phyloP scores from a whole-genome alignment of 1,140 invertebrate genomes.

The Bombus cullumanus region DNA sequence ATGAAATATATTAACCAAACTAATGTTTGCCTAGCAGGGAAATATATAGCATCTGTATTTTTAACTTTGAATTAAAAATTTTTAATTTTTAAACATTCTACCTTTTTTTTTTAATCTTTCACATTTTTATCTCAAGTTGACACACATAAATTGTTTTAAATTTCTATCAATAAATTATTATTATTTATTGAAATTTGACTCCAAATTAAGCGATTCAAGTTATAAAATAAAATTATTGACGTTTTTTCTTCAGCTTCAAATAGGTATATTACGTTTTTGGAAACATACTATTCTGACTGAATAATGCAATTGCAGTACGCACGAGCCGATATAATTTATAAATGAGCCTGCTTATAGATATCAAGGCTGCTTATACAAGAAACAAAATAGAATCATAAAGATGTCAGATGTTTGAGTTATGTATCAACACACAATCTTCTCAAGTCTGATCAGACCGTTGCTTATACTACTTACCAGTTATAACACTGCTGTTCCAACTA shows the following conservation, averaged over 20 bases:
- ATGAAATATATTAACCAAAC: neutral
- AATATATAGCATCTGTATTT: neutral
- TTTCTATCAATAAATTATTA: no score
- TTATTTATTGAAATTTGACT: neutral
- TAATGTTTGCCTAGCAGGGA: neutral
- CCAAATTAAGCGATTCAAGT: neutral
- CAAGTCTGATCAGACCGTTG: neutral
- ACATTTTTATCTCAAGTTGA: neutral
- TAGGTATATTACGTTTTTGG: neutral
- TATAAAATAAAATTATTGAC: neutral
- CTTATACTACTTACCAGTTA: slow-evolving; percentile 15
- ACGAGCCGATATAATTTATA: slow-evolving; percentile 3
- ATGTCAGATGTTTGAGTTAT: neutral
- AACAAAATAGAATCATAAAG: slow-evolving; percentile 7
- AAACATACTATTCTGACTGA: neutral
- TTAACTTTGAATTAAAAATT: neutral
- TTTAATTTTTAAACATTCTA: neutral
- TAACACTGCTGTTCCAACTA: neutral
- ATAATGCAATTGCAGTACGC: neutral
- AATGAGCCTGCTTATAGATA: neutral
- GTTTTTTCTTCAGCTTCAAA: neutral
- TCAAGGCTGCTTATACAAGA: neutral
- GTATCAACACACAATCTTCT: neutral
- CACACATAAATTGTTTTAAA: neutral
- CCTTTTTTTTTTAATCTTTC: neutral